Evolutionary conservation across 2,113 vertebrate genomes (phyloP).

Genomic region (Motacilla alba): DNA sequence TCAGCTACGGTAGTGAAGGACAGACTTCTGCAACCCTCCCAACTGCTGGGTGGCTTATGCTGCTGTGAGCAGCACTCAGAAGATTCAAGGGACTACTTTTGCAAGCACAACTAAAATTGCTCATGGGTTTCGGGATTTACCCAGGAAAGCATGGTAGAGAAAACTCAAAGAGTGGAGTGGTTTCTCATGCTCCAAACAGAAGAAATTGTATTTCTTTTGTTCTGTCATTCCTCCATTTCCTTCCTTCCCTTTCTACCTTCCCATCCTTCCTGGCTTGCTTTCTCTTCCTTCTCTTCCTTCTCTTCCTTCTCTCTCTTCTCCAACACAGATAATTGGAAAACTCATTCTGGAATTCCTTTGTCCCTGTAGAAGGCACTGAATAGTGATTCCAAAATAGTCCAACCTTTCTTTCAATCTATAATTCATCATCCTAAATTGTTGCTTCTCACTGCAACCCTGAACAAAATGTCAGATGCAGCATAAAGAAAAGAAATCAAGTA

Average conservation of each 20-base stretch:
- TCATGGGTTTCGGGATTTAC: not conserved
- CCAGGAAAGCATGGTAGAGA: not conserved
- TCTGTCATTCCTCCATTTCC: not conserved
- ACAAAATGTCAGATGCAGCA: conserved; percentile 7
- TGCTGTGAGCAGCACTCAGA: not conserved
- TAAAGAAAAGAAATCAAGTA: conserved; percentile 34
- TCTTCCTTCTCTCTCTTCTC: not conserved
- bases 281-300: not conserved
- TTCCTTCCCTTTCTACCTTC: not conserved
- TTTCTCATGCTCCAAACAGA: not conserved
- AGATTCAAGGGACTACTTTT: not conserved
- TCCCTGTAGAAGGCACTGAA: not conserved
- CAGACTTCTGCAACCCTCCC: not conserved
- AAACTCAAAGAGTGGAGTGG: not conserved
- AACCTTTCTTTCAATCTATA: conserved; percentile 49
- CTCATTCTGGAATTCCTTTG: conserved; percentile 18
- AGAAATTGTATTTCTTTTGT: not conserved
- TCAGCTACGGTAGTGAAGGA: rapidly evolving
- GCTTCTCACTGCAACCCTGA: conserved; percentile 9
- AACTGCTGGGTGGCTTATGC: not conserved
- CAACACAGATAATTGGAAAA: conserved; percentile 17
- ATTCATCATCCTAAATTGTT: conserved; percentile 53
- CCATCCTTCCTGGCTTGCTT: not conserved
- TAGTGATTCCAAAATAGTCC: conserved; percentile 11
- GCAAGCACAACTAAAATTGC: not conserved